Evolutionary conservation across 2,113 vertebrate genomes (phyloP).

Genomic region (Felis catus): F.catus_Fca126_mat1.0 CM031415.1:199334001-199334500

Average conservation of each 20-base stretch:
- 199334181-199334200: accelerated
- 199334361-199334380: too few relatives aligned
- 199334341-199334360: accelerated
- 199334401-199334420: accelerated
- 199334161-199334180: too few relatives aligned
- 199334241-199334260: background rate
- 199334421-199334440: too few relatives aligned
- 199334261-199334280: accelerated
- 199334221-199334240: too few relatives aligned
- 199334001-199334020: background rate
- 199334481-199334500: too few relatives aligned
- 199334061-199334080: background rate
- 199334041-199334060: too few relatives aligned
- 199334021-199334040: accelerated
- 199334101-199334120: background rate
- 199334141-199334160: background rate
- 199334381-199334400: accelerated
- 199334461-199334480: accelerated
- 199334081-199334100: accelerated
- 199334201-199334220: background rate
- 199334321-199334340: accelerated
- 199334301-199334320: accelerated
- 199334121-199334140: background rate
- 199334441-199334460: accelerated
- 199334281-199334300: accelerated